Conservation (phyloP, 2,888 invertebrate species). For the Hyposoter didymator region DNA sequence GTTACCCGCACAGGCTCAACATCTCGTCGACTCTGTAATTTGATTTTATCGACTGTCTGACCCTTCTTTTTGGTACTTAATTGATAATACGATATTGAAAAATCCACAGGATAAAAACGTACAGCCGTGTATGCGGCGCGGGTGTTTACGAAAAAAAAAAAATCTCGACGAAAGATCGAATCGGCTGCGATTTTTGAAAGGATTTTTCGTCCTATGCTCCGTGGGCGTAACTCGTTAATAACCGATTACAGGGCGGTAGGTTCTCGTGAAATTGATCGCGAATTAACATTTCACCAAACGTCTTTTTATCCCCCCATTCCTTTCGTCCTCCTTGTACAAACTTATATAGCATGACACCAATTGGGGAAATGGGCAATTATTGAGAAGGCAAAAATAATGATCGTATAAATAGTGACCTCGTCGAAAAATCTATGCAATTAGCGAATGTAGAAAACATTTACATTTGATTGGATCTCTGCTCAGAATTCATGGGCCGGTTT, state of each 20-base stretch:
- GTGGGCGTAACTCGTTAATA: conserved; percentile 71
- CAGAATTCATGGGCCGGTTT: background rate
- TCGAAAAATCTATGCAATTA: conserved; percentile 13
- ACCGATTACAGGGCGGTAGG: conserved; percentile 76
- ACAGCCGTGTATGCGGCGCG: conserved; percentile 21
- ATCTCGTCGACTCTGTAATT: conserved; percentile 56
- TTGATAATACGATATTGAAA: conserved; percentile 65
- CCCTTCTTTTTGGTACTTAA: conserved; percentile 35
- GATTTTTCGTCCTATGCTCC: conserved; percentile 28
- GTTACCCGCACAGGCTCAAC: conserved; percentile 31
- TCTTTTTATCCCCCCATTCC: background rate
- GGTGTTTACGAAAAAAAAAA: conserved; percentile 16
- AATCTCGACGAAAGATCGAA: conserved; percentile 36
- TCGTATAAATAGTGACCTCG: background rate
- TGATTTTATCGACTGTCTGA: conserved; percentile 44
- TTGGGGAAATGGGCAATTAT: conserved; percentile 25
- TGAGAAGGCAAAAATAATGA: conserved; percentile 12
- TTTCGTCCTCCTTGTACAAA: conserved; percentile 1
- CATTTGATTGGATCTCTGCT: conserved; percentile 1
- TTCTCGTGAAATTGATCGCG: conserved; percentile 75
- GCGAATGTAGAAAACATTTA: conserved; percentile 9
- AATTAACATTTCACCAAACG: conserved; percentile 68
- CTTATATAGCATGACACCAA: conserved; percentile 38
- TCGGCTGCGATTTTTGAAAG: conserved; percentile 37
- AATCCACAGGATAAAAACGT: background rate